Evolutionary conservation across 2,797 vertebrate genomes (phyloP).

Genomic region (Linurgus olivaceus): DNA sequence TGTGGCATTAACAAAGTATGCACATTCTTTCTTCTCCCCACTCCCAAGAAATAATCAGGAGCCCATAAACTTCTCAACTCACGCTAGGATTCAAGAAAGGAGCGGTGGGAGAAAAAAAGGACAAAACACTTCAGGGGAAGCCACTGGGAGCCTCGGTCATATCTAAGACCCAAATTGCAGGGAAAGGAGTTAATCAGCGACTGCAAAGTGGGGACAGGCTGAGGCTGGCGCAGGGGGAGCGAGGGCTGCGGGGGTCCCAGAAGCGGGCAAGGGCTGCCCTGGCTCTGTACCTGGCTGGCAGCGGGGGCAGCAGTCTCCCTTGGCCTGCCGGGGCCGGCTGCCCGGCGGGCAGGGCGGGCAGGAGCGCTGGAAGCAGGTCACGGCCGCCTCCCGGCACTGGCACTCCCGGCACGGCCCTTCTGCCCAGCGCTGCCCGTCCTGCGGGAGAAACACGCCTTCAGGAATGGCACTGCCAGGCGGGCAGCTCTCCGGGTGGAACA

Average conservation of each 20-base stretch:
- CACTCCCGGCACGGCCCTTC: constrained; percentile 83
- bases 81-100: not conserved
- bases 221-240: accelerated
- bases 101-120: not conserved
- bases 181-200: not conserved
- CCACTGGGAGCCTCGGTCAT: not conserved
- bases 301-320: constrained; percentile 82
- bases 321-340: constrained; percentile 64
- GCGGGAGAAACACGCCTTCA: not conserved
- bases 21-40: constrained; percentile 14
- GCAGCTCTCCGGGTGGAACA: not conserved
- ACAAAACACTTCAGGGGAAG: not conserved
- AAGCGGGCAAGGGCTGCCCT: accelerated
- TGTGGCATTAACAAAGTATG: not conserved
- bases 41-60: constrained; percentile 25
- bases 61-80: constrained; percentile 1
- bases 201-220: accelerated
- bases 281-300: constrained; percentile 82
- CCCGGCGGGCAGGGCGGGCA: constrained; percentile 83
- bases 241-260: accelerated
- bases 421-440: constrained; percentile 79
- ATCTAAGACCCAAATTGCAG: accelerated
- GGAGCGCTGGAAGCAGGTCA: constrained; percentile 85
- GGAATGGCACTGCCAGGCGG: not conserved
- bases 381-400: constrained; percentile 76